Base-by-base conservation (phyloP, 2,113 vertebrate species). In the Zonotrichia leucophrys region DNA sequence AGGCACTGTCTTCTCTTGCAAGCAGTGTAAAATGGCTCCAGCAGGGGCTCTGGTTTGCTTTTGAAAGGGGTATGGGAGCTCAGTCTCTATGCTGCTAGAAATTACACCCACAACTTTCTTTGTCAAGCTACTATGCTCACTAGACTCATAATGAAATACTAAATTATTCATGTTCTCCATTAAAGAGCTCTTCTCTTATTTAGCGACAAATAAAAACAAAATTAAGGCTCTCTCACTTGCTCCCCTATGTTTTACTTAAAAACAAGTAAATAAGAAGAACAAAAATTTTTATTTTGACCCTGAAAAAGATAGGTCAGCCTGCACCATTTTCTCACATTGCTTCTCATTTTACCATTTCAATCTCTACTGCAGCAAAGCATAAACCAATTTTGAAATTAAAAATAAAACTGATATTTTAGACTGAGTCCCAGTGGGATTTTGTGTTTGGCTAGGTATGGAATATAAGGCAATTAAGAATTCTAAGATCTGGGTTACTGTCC, bases 381-480 rank as follows among this genome's bases (percentile, higher is more conserved):
- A 87, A 94, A 84, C 20, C 31, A 9, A 91, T 90, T 93, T 88
- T 67, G 59, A 93, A 88, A 83, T 90, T 77, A 88, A 95, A 90
- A 95, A 87, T 91, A 90, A 84, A 92, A 30, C 50, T 17, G 21
- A 5, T 66, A 64, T 66, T 95, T 95, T 76, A 82, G 92, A 83
- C 27, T 2, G 1, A 33, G 24, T 77, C 82, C 35, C 83, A 59
- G 5, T 13, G 33, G 77, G 22, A 74, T 72, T 91, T 91, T 83
- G 44, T 88, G 46, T 91, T 91, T 42, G 44, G 42, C 64, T 88
- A 59, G 15, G 31, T 44, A 90, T 27, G n/a, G 78, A 81, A 86
- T 41, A 68, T 7, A 83, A 66, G 0, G 0, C 56, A 55, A 52
- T 69, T 68, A 95, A 55, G 47, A 83, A 92, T 66, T 85, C 42